phyloP scores from a whole-genome alignment of 2,113 vertebrate species.

The Hystrix cristata region DNA sequence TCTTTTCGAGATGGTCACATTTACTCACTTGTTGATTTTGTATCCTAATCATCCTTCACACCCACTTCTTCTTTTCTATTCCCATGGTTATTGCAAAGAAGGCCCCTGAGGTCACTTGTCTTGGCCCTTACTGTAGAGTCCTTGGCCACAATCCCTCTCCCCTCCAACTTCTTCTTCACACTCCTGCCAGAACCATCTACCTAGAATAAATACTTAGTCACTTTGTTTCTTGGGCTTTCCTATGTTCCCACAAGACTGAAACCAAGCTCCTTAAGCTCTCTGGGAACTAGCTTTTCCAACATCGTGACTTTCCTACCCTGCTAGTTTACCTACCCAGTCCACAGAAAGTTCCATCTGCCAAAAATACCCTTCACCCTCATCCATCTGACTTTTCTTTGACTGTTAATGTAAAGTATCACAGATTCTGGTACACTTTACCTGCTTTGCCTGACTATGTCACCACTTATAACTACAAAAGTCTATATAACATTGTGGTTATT shows the following conservation, averaged over 20 bases:
- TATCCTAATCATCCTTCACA: background rate
- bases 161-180: background rate
- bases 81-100: background rate
- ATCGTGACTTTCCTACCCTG: background rate
- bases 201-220: background rate
- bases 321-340: background rate
- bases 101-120: background rate
- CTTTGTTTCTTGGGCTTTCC: background rate
- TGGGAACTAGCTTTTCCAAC: background rate
- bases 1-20: background rate
- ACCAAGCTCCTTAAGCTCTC: background rate
- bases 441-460: accelerated
- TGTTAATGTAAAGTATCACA: background rate
- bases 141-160: background rate
- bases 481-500: background rate
- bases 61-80: background rate
- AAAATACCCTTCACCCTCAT: background rate
- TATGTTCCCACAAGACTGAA: background rate
- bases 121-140: background rate
- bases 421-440: background rate
- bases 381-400: background rate
- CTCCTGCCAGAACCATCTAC: background rate
- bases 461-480: background rate
- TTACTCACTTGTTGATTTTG: background rate
- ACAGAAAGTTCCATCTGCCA: background rate